Evolutionary conservation across 1,140 invertebrate genomes (phyloP).

Genomic region (Rhopalosiphum maidis): DNA sequence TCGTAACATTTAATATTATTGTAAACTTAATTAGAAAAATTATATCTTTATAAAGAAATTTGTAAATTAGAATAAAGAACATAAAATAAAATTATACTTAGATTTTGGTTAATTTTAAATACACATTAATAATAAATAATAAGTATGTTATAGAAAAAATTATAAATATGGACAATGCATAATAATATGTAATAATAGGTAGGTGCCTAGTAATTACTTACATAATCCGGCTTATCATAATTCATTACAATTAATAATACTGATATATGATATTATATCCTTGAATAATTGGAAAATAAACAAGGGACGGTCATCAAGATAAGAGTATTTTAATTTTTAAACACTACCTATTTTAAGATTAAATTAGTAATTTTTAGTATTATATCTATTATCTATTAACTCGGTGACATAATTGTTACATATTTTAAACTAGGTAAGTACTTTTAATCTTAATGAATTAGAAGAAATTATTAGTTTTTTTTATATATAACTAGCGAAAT

Average conservation of each 20-base stretch:
- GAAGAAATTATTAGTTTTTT: background rate
- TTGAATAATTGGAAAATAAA: background rate
- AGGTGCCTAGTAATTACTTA: background rate
- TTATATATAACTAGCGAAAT: background rate
- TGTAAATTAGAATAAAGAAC: background rate
- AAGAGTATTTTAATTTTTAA: background rate
- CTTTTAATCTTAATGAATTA: background rate
- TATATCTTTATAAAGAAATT: background rate
- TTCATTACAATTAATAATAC: background rate
- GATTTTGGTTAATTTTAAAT: background rate
- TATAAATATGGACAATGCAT: background rate
- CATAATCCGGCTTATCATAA: background rate
- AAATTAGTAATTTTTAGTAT: background rate
- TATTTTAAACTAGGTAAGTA: background rate
- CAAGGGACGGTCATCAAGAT: background rate
- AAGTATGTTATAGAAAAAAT: background rate
- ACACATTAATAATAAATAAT: background rate
- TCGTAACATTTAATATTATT: no score
- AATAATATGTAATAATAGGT: background rate
- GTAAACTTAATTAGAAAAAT: background rate
- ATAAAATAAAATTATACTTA: background rate
- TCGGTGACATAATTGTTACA: background rate
- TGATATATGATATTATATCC: background rate
- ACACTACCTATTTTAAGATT: background rate
- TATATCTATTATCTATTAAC: background rate